Base-by-base conservation (phyloP, 2,113 vertebrate genomes). In the Lampris megalopsis region DNA sequence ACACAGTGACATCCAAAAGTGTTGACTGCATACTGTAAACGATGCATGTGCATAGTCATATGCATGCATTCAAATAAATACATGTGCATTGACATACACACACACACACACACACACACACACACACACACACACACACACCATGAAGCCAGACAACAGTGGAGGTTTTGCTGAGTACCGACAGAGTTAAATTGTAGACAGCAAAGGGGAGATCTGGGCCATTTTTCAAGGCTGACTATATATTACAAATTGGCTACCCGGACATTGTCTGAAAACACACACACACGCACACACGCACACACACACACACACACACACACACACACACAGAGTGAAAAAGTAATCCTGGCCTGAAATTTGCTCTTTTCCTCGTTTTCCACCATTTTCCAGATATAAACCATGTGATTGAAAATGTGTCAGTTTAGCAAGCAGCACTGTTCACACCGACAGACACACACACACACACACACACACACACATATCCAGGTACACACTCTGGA, bases 211-310 rank as follows among this genome's bases (percentile, higher is more conserved):
- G 87, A 91, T 87, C 84, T 88, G 81, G 86, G 63, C 86, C 86
- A 89, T 91, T 91, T 86, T 88, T 91, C 89, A 91, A 88, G 87
- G 75, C 84, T 24, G 65, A 88, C 87, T 89, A 86, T 88, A 88
- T 89, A 86, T 91, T 89, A 89, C 85, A 89, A 91, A 91, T 89
- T 88, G 89, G 89, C 83, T 87, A 84, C 85, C 77, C 81, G 81
- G 69, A 79, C 67, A 87, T 88, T 89, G 87, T 89, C 87, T 91
- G 84, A 70, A 5, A 77, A 24, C 36, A 71, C 81, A 36, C 85
- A 83, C 79, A 84, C 54, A 57, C 54, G 35, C 54, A 0, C 24
- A 57, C 54, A 57, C 35, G 1, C 54, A 57, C 54, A 57, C 24
- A 24, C 24, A 24, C 24, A 24, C 24, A 24, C 24, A 24, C 24